Base-by-base conservation (phyloP, 2,113 vertebrate species). In the Polyodon spathula region DNA sequence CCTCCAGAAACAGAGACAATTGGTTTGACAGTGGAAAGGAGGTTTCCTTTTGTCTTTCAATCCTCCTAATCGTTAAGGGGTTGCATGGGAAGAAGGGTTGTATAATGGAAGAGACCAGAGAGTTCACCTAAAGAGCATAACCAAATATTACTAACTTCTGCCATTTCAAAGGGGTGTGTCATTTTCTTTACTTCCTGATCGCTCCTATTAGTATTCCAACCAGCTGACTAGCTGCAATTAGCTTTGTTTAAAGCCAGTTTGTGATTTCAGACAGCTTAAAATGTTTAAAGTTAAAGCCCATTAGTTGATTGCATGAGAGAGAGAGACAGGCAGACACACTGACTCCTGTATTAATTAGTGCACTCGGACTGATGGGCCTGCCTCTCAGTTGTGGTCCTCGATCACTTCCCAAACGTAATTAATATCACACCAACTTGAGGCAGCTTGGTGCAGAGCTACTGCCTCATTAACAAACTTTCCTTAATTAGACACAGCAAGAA, bases 321-420 rank as follows among this genome's bases (percentile, higher is more conserved):
- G n/a, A n/a, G n/a, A 44, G 43, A 44, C 78, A 80, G 78, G 84
- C 78, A 81, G 80, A 80, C 77, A 71, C 71, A 76, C 69, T 73
- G 76, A 80, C 81, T 84, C 71, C 79, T 71, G 76, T 84, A 78
- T 84, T 87, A 86, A 81, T 84, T 81, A 86, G 81, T 70, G 76
- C 76, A 66, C 71, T 74, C 73, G 73, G 63, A 76, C 78, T 84
- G 77, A 84, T 86, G 79, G 77, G 76, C 71, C 73, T 77, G 81
- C 77, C 73, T 76, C 16, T 54, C 53, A 4, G 53, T 27, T 54
- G 53, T 54, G 53, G 53, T 27, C 53, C 37, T 54, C 53, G 11
- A 39, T 59, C 75, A 78, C 77, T 75, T 72, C 71, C 68, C 78
- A 78, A 81, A 78, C 66, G 73, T 75, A 80, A 76, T 87, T 82